phyloP scores from a whole-genome alignment of 2,113 vertebrate genomes.

The Oxygymnocypris stewartii region DNA sequence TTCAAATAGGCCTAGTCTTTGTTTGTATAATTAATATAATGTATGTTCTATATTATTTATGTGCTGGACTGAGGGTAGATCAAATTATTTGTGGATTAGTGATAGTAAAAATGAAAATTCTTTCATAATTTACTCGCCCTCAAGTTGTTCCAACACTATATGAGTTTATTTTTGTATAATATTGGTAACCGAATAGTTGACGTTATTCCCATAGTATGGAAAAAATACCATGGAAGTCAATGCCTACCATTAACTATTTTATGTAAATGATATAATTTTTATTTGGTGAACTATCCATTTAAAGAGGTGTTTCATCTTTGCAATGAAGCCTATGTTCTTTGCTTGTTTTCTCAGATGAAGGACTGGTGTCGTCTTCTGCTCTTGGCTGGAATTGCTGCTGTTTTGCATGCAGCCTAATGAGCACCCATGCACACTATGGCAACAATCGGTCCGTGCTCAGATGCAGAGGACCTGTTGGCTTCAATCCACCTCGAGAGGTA shows the following conservation, averaged over 20 bases:
- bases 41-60: neutral
- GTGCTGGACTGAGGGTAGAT: neutral
- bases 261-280: no score
- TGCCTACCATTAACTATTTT: no score
- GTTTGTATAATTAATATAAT: neutral
- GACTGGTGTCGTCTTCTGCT: neutral
- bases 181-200: no score
- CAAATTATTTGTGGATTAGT: neutral
- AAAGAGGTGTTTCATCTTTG: no score
- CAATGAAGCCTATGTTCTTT: neutral
- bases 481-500: slow-evolving; percentile 90
- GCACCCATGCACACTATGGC: slow-evolving; percentile 72
- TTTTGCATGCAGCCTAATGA: slow-evolving; percentile 45
- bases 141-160: no score
- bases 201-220: no score
- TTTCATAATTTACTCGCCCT: no score
- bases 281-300: no score
- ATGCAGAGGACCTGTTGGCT: slow-evolving; percentile 85
- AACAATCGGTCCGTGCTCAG: slow-evolving; percentile 71
- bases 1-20: no score
- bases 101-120: no score
- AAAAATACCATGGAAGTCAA: neutral
- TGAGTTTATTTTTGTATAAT: no score
- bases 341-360: slow-evolving; percentile 69
- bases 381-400: slow-evolving; percentile 62